Evolutionary conservation across 2,113 vertebrate species (phyloP).

Genomic region (Bubo scandiacus): DNA sequence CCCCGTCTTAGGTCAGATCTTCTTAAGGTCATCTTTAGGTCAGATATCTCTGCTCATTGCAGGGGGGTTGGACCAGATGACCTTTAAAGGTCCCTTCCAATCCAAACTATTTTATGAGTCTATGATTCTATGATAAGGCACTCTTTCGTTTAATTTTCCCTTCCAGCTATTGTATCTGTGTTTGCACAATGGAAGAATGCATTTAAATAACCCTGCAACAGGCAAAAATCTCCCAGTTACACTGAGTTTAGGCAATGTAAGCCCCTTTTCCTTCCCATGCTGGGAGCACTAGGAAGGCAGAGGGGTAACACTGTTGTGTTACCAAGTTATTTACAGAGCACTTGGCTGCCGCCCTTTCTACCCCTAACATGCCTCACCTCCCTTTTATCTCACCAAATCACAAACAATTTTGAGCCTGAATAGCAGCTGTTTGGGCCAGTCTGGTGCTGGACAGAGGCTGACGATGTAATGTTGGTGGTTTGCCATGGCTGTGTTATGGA

Average conservation of each 20-base stretch:
- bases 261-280: background rate
- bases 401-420: rapidly evolving
- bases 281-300: background rate
- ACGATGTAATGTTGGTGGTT: rapidly evolving
- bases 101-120: background rate
- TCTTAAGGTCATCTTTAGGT: background rate
- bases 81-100: background rate
- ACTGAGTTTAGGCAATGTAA: background rate
- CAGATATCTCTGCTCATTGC: background rate
- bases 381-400: background rate
- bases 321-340: background rate
- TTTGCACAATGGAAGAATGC: background rate
- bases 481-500: rapidly evolving
- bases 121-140: background rate
- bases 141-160: background rate
- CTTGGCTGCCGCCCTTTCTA: rapidly evolving
- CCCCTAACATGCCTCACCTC: background rate
- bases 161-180: background rate
- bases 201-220: background rate
- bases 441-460: background rate
- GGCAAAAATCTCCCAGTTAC: background rate
- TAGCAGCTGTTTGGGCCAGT: background rate
- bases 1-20: background rate
- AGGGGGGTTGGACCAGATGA: background rate
- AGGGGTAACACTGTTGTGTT: rapidly evolving